Conservation (phyloP, 2,113 vertebrate species). For the Spilogale gracilis region DNA sequence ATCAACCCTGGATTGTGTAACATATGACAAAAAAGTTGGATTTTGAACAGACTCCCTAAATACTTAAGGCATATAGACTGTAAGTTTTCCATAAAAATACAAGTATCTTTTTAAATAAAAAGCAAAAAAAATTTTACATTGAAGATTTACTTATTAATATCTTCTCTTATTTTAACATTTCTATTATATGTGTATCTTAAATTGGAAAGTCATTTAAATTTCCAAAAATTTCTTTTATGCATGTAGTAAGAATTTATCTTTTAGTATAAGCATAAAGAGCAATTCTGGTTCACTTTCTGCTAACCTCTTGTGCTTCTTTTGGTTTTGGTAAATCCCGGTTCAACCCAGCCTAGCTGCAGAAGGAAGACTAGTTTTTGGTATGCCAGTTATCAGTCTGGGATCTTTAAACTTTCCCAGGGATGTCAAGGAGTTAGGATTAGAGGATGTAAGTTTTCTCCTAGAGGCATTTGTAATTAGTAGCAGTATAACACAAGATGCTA, state of each 20-base stretch:
- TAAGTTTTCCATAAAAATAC: background rate
- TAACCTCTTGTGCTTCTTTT: background rate
- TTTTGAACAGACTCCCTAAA: background rate
- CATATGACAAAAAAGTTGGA: background rate
- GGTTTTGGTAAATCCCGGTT: background rate
- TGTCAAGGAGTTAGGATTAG: background rate
- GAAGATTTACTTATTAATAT: background rate
- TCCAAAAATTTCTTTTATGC: background rate
- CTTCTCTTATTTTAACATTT: slow-evolving; percentile 29
- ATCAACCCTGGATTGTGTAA: slow-evolving; percentile 20
- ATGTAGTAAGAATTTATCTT: background rate
- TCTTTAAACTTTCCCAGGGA: slow-evolving; percentile 30
- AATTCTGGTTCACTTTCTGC: background rate
- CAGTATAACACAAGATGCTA: background rate
- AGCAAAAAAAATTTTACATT: background rate
- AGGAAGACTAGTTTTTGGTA: background rate
- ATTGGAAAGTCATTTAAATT: background rate
- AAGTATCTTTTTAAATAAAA: slow-evolving; percentile 56
- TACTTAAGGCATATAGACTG: background rate
- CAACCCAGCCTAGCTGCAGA: background rate
- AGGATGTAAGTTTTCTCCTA: background rate
- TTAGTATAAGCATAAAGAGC: background rate
- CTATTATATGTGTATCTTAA: background rate
- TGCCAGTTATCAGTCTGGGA: background rate
- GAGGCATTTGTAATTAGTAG: slow-evolving; percentile 32